phyloP scores from a whole-genome alignment of 2,113 vertebrate genomes.

The Muntiacus reevesi region DNA sequence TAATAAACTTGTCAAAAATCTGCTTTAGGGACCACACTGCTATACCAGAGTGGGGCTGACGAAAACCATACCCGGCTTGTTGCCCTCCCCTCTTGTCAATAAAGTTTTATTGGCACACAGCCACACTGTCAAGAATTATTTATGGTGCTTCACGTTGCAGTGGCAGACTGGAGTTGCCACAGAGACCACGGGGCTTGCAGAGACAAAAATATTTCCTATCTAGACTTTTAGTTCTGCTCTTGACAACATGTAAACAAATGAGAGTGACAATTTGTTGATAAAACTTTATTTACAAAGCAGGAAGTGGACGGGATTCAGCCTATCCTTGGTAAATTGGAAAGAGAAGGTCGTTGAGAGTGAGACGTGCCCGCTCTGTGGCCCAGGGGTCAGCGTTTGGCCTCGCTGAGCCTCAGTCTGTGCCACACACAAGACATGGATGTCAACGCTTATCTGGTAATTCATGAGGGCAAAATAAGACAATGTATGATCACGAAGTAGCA shows the following conservation, averaged over 20 bases:
- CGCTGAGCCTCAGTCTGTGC: not conserved
- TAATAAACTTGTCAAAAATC: not conserved
- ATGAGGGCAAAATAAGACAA: not conserved
- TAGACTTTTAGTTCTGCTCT: not conserved
- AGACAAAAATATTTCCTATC: not conserved
- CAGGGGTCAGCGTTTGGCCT: not conserved
- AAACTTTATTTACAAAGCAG: not conserved
- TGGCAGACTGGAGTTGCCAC: not conserved
- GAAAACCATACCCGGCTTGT: not conserved
- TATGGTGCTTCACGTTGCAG: not conserved
- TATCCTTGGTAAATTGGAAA: not conserved
- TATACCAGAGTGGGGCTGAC: not conserved
- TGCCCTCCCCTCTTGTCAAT: not conserved
- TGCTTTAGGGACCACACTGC: not conserved
- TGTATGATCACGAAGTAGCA: not conserved
- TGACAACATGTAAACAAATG: not conserved
- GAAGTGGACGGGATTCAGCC: not conserved
- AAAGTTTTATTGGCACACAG: not conserved
- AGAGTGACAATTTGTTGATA: not conserved
- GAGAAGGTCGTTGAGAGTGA: not conserved
- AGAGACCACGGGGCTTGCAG: not conserved
- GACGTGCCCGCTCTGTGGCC: not conserved
- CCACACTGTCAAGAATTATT: not conserved
- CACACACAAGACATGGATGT: not conserved
- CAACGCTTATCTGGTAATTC: not conserved